phyloP scores from a whole-genome alignment of 1,140 invertebrate species.

The Trichoplusia ni region DNA sequence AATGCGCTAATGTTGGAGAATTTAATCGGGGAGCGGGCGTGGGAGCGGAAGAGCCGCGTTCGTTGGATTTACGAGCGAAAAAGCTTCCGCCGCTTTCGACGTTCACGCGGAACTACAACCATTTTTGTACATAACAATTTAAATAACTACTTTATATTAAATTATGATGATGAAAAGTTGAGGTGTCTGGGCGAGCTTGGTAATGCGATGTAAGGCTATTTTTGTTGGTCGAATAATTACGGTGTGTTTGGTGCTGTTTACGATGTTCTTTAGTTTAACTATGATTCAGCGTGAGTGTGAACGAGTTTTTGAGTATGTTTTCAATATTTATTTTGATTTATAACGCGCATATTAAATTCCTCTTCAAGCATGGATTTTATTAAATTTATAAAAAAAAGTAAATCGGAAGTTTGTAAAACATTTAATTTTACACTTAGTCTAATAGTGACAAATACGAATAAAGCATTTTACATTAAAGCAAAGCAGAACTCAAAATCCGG shows the following conservation, averaged over 20 bases:
- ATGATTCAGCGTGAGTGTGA: too few species aligned
- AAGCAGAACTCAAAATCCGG: too few species aligned
- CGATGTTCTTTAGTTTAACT: too few species aligned
- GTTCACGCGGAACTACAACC: constrained; percentile 35
- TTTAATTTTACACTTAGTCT: too few species aligned
- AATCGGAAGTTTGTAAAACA: too few species aligned
- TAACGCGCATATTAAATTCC: too few species aligned
- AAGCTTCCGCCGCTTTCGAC: constrained; percentile 51
- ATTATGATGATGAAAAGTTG: constrained; percentile 8
- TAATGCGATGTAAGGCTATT: neutral
- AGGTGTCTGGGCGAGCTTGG: neutral
- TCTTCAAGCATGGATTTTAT: too few species aligned
- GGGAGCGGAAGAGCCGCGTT: constrained; percentile 46
- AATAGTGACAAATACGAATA: too few species aligned
- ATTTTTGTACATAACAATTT: constrained; percentile 42
- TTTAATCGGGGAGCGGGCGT: constrained; percentile 53
- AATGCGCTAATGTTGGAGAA: constrained; percentile 59
- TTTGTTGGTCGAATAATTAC: neutral
- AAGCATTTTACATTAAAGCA: too few species aligned
- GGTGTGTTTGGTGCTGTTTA: neutral
- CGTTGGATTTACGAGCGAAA: constrained; percentile 57
- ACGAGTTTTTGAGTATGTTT: too few species aligned
- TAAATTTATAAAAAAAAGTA: too few species aligned
- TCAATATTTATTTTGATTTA: too few species aligned
- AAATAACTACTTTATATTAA: constrained; percentile 26